These are phyloP conservation scores for Coenonympha glycerion DNA, from an alignment of 2,888 invertebrate species.

Conservation along the genomic window DNA sequence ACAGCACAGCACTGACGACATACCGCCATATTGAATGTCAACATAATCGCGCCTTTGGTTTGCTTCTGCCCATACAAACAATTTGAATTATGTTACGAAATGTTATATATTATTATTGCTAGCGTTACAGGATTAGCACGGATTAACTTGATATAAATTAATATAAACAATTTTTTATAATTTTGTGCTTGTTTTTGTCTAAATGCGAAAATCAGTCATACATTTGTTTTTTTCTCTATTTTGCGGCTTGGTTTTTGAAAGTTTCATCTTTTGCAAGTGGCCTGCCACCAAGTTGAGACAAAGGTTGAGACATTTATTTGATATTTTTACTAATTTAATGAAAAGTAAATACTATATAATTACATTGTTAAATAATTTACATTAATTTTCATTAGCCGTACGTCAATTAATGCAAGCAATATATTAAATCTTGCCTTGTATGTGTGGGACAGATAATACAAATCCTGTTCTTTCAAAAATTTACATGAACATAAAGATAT, in stretches of 20 bases:
- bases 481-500: too few species aligned
- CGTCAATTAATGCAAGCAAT: too few species aligned
- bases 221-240: slow-evolving; percentile 29
- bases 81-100: slow-evolving; percentile 28
- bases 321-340: neutral
- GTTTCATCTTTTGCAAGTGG: neutral
- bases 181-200: slow-evolving; percentile 67
- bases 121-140: slow-evolving; percentile 30
- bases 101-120: slow-evolving; percentile 8
- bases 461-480: too few species aligned
- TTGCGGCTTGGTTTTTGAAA: slow-evolving; percentile 15
- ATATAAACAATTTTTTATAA: slow-evolving; percentile 54
- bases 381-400: too few species aligned
- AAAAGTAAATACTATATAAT: too few species aligned
- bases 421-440: too few species aligned
- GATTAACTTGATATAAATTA: slow-evolving; percentile 32
- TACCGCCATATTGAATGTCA: slow-evolving; percentile 96
- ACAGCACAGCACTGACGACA: slow-evolving; percentile 97
- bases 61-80: slow-evolving; percentile 52
- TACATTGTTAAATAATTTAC: too few species aligned
- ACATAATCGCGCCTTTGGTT: slow-evolving; percentile 69
- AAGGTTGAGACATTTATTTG: neutral
- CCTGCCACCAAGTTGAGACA: neutral
- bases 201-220: slow-evolving; percentile 44
- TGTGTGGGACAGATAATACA: too few species aligned